Percentiles rank a stretch among this genome's conserved stretches.
phyloP scores from a whole-genome alignment of 2,113 vertebrate genomes.

The Himantopus leucocephalus region DNA sequence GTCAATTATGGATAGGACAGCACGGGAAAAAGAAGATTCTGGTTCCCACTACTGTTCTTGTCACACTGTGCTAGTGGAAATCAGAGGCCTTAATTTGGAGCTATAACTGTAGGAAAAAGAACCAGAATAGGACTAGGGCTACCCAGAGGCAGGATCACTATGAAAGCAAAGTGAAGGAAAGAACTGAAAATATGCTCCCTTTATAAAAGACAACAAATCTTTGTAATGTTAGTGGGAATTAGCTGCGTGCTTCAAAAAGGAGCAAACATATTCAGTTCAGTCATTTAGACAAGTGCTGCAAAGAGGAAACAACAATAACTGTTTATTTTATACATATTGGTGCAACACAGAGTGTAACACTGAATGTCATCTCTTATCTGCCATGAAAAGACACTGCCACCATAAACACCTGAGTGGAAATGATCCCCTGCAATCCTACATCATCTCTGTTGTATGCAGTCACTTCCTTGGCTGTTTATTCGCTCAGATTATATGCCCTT shows the following conservation, averaged over 20 bases:
- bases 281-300: background rate
- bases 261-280: background rate
- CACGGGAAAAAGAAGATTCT: slow-evolving; percentile 3
- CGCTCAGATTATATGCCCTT: slow-evolving; percentile 37
- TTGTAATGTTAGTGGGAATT: background rate
- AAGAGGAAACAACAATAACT: slow-evolving; percentile 13
- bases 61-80: background rate
- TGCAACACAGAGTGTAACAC: background rate
- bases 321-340: background rate
- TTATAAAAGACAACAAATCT: background rate
- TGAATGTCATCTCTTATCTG: slow-evolving; percentile 39
- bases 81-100: background rate
- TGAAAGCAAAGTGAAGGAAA: background rate
- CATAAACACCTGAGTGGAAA: slow-evolving; percentile 56
- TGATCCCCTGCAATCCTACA: slow-evolving; percentile 38
- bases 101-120: background rate
- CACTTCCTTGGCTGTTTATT: slow-evolving; percentile 43
- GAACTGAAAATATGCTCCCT: background rate
- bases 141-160: background rate
- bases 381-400: slow-evolving; percentile 48
- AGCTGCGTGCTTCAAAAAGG: background rate
- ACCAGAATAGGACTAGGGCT: background rate
- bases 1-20: background rate
- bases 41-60: background rate
- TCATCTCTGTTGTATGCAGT: slow-evolving; percentile 8